Conservation (phyloP, 1,140 invertebrate species). For the Tetramorium parvispinum region DNA sequence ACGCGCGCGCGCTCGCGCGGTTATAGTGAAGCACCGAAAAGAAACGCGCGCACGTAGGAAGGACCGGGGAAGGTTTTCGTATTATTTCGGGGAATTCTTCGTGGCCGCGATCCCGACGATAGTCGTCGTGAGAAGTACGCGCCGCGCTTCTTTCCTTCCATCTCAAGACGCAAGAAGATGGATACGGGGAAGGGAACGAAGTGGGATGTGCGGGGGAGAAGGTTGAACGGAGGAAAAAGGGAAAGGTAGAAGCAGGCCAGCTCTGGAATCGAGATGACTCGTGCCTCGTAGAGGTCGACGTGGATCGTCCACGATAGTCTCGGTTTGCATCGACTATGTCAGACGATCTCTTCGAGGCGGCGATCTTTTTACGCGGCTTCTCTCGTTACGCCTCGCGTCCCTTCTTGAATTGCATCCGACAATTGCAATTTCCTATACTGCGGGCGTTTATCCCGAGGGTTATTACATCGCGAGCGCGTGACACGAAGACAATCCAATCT, state of each 20-base stretch:
- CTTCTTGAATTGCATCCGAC: neutral
- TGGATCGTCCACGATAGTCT: constrained; percentile 39
- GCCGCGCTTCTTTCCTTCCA: constrained; percentile 50
- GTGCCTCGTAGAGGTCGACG: constrained; percentile 59
- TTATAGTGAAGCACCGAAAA: neutral
- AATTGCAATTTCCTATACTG: constrained; percentile 15
- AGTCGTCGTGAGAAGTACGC: constrained; percentile 27
- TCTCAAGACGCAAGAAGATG: constrained; percentile 39
- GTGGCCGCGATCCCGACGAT: constrained; percentile 63
- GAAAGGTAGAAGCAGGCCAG: constrained; percentile 33
- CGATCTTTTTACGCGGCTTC: constrained; percentile 20
- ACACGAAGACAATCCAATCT: constrained; percentile 4
- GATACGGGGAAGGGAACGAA: constrained; percentile 8
- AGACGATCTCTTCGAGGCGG: neutral
- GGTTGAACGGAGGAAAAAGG: neutral
- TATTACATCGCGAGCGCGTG: neutral
- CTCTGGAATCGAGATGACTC: constrained; percentile 72
- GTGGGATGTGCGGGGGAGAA: neutral
- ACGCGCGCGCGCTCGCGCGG: too few relatives aligned
- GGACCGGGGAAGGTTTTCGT: constrained; percentile 64
- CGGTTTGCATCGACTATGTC: neutral
- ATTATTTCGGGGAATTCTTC: constrained; percentile 70
- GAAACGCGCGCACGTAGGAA: constrained; percentile 17
- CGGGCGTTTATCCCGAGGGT: neutral
- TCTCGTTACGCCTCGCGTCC: constrained; percentile 12